phyloP scores from a whole-genome alignment of 2,113 vertebrate genomes.

The Cephalopholis sonnerati region DNA sequence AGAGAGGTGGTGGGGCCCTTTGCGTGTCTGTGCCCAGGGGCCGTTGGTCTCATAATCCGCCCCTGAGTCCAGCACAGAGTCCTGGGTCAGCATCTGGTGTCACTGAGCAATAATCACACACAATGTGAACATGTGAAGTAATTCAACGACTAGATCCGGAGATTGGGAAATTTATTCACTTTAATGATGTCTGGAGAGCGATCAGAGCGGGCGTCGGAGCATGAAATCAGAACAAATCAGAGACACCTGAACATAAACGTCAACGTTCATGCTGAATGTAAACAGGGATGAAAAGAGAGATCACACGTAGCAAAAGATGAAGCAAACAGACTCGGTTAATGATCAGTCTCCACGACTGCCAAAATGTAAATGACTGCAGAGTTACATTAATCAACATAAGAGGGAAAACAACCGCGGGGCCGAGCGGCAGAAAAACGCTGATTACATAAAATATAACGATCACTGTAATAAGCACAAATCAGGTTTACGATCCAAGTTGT shows the following conservation, averaged over 20 bases:
- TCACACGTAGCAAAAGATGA: neutral
- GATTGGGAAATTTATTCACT: slow-evolving; percentile 51
- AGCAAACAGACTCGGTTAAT: neutral
- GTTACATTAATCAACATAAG: neutral
- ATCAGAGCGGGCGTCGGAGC: slow-evolving; percentile 52
- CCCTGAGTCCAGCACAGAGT: neutral
- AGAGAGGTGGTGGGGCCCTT: too few relatives aligned
- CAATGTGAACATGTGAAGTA: slow-evolving; percentile 58
- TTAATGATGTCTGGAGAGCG: slow-evolving; percentile 58
- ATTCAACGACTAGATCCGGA: slow-evolving; percentile 43
- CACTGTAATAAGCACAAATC: neutral
- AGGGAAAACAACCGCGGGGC: neutral
- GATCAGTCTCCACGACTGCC: slow-evolving; percentile 1
- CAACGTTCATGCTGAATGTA: neutral
- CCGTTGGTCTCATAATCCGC: too few relatives aligned
- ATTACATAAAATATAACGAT: slow-evolving; percentile 14
- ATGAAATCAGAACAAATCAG: slow-evolving; percentile 40
- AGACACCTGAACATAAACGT: slow-evolving; percentile 46
- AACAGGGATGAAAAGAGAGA: slow-evolving; percentile 22
- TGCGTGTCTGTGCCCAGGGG: too few relatives aligned
- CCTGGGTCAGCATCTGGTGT: slow-evolving; percentile 62
- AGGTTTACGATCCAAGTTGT: slow-evolving; percentile 22
- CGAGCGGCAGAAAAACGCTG: neutral
- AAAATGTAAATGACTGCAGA: neutral
- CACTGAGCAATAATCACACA: slow-evolving; percentile 76